Conservation (phyloP, 2,888 invertebrate genomes). For the Melinopterus prodromus region DNA sequence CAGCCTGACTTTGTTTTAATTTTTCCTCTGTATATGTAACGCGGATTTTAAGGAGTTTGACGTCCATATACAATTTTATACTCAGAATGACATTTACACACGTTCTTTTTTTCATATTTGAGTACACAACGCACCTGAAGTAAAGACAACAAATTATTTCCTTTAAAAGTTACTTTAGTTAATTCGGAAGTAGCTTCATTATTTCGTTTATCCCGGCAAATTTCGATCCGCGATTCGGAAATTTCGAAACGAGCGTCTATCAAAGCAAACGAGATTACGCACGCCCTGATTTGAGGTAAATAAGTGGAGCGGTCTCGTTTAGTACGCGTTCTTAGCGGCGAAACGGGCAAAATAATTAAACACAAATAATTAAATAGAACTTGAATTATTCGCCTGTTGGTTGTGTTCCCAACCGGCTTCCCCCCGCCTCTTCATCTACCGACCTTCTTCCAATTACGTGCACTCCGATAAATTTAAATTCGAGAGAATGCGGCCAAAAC, state of each 20-base stretch:
- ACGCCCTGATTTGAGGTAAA: slow-evolving; percentile 4
- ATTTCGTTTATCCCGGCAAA: background rate
- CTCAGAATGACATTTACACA: too few relatives aligned
- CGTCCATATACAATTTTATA: too few relatives aligned
- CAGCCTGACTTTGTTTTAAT: too few relatives aligned
- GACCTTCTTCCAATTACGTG: background rate
- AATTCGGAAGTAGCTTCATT: too few relatives aligned
- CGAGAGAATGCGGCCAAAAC: background rate
- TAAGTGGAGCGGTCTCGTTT: background rate
- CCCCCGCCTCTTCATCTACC: background rate
- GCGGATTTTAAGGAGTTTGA: too few relatives aligned
- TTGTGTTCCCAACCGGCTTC: background rate
- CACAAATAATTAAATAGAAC: slow-evolving; percentile 25
- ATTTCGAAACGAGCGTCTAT: background rate
- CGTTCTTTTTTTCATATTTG: too few relatives aligned
- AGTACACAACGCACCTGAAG: too few relatives aligned
- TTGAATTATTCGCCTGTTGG: slow-evolving; percentile 20
- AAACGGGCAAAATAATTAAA: slow-evolving; percentile 19
- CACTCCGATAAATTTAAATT: background rate
- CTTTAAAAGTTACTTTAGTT: background rate
- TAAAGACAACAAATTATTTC: background rate
- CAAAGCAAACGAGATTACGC: background rate
- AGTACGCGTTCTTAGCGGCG: background rate
- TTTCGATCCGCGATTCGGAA: background rate
- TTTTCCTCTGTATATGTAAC: too few relatives aligned